Evolutionary conservation across 64 coral and sea anemone genomes (phyloP), one percentile per base, ranked within the genome.

Genomic region (Actinia equina): DNA sequence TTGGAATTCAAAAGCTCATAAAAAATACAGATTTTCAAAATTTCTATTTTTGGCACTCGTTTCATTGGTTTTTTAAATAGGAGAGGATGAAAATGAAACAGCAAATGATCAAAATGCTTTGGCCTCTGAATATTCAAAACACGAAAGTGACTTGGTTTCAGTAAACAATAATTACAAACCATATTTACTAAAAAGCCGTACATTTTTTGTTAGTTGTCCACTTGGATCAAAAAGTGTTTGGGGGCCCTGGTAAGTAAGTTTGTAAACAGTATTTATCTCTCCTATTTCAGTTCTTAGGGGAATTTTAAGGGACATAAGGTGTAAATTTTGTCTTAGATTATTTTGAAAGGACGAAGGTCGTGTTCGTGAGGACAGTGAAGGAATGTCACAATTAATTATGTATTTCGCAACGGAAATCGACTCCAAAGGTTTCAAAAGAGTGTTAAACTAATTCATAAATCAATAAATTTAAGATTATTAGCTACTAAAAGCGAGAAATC

Each of bases 331-430:
- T 2, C 16, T 8, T 4, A 77, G 20, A 26, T 77, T 71, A 13
- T 74, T 74, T 81, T 81, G 78, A 49, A 81, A 44, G 37, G 16
- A 74, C 37, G 45, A 44, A 49, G 42, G 45, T 52, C 43, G 17
- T 44, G 52, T 52, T 44, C 49, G 43, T 52, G 78, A 81, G 43
- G 42, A 51, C 5, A n/a, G 78, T 81, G 78, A 81, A 81, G 78
- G 78, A 81, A 81, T 81, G 78, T 81, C 69, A 74, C 7, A 41
- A 74, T 74, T 74, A 41, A 30, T 37, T 37, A 37, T 74, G 69
- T 26, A 74, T 74, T 81, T 81, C 78, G 78, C 44, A 81, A 81
- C 78, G 78, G 78, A 81, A 81, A 37, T 81, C 43, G 27, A 46
- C 17, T 23, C 49, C 78, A 81, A 22, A 6, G 52, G 49, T 17